Evolutionary conservation across 2,888 invertebrate genomes (phyloP).

Genomic region (Thereva nobilitata): DNA sequence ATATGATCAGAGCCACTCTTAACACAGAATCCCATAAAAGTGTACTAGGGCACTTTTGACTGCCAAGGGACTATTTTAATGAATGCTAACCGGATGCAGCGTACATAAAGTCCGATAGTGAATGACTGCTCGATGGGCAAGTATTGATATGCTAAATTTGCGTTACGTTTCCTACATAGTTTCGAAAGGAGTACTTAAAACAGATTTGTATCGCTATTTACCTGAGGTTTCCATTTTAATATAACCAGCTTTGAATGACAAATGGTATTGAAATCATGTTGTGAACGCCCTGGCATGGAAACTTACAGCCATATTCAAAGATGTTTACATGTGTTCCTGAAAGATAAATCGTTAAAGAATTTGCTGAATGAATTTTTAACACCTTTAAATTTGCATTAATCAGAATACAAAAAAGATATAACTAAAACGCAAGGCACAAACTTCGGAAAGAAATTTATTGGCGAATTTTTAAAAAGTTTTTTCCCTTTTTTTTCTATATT

Average conservation of each 20-base stretch:
- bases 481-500: background rate
- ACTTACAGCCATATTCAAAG: conserved; percentile 21
- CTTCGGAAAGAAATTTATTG: conserved; percentile 35
- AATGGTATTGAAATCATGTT: conserved; percentile 23
- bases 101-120: too few relatives aligned
- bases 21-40: too few relatives aligned
- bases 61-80: too few relatives aligned
- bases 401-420: conserved; percentile 14
- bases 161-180: too few relatives aligned
- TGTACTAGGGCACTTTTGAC: too few relatives aligned
- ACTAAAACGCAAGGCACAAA: conserved; percentile 1
- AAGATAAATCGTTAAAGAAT: conserved; percentile 39
- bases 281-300: conserved; percentile 4
- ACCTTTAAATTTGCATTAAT: conserved; percentile 41
- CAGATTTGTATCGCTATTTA: too few relatives aligned
- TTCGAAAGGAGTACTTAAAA: too few relatives aligned
- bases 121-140: too few relatives aligned
- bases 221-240: too few relatives aligned
- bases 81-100: too few relatives aligned
- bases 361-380: conserved; percentile 40
- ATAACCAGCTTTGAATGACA: background rate
- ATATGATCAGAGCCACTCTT: too few relatives aligned
- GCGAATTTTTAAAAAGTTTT: conserved; percentile 27
- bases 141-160: too few relatives aligned
- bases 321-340: conserved; percentile 40